These are phyloP conservation scores for Chorisops tibialis DNA, from an alignment of 2,888 invertebrate genomes.

Conservation along the genomic window DNA sequence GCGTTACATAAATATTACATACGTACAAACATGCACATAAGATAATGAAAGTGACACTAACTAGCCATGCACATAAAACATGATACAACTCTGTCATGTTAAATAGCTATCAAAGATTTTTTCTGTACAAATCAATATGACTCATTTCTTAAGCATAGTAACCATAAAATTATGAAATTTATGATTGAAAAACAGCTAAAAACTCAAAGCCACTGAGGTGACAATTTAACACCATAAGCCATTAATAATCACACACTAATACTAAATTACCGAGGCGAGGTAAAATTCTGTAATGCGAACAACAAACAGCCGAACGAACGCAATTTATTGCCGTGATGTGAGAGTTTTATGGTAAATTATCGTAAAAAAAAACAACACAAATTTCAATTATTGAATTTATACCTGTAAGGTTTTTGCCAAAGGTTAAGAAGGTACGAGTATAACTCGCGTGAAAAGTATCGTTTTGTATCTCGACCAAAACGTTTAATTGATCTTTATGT, in stretches of 20 bases:
- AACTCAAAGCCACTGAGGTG: constrained; percentile 10
- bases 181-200: constrained; percentile 1
- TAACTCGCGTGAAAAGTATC: background rate
- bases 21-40: too few species aligned
- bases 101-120: too few species aligned
- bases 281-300: constrained; percentile 1
- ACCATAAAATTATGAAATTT: constrained; percentile 12
- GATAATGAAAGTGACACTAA: too few species aligned
- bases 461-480: too few species aligned
- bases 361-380: background rate
- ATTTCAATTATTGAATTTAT: background rate
- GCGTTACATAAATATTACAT: too few species aligned
- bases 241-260: constrained; percentile 17
- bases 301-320: background rate
- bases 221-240: constrained; percentile 9
- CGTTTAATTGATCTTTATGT: too few species aligned
- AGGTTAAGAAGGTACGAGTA: background rate
- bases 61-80: too few species aligned
- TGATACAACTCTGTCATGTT: too few species aligned
- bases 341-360: constrained; percentile 18
- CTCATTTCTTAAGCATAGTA: background rate
- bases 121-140: too few species aligned
- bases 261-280: background rate
- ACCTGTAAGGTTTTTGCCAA: background rate
- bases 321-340: constrained; percentile 3